Evolutionary conservation across 2,888 invertebrate genomes (phyloP), one percentile per base, ranked within the genome.

Genomic region (Leptinotarsa peninsularis): DNA sequence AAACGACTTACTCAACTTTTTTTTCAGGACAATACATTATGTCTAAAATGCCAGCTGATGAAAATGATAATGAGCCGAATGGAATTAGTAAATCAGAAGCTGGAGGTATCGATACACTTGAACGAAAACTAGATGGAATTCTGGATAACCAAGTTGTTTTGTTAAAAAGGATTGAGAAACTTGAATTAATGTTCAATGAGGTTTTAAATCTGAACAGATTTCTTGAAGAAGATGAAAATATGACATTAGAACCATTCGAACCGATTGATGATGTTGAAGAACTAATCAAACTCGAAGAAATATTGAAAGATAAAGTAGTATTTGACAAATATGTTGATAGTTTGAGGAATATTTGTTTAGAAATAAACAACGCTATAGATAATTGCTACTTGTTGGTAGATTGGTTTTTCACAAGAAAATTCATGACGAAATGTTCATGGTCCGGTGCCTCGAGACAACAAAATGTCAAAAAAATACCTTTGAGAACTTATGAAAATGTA

Each of bases 381-480:
- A 52, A 17, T 17, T n/a, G 54, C 54, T 54, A 54, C 5, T 18
- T 54, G 17, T 54, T 54, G 17, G 54, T 54, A 3, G 54, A 54
- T 17, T 54, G 54, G 54, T 54, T 54, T 18, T n/a, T 54, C 2
- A 54, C 54, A 54, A 54, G 54, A 54, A 54, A 18, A 3, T 54
- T 54, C 54, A 54, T 54, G 54, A 54, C 54, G 4, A n/a, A n/a
- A 18, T 54, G 54, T 54, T 54, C 54, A 17, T 54, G 54, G 54
- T n/a, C 54, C 17, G 54, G n/a, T 18, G 17, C 17, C 7, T 54
- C n/a, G 2, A 54, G 54, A 54, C 5, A 17, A 17, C 2, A 18
- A 3, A 17, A 54, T 17, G 17, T 54, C 1, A 18, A 54, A 5
- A n/a, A 54, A 54, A 17, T 54, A n/a, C 54, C 54, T 18, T 10